Evolutionary conservation across 2,113 vertebrate genomes (phyloP), one percentile per base, ranked within the genome.

Genomic region (Calidris pygmaea): DNA sequence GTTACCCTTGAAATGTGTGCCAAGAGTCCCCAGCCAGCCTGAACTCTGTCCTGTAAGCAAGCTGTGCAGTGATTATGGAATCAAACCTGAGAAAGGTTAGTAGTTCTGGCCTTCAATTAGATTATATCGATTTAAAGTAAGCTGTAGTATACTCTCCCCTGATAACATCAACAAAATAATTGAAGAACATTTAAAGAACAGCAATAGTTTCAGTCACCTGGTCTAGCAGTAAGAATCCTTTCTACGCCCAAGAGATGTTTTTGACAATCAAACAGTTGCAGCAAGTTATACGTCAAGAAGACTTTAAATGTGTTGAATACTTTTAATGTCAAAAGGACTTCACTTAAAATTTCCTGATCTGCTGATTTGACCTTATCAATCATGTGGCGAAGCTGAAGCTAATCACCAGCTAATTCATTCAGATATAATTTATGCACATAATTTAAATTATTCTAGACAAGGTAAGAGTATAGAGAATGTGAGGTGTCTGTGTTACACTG

Each of bases 371-470:
- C 66, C 48, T 65, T 52, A 81, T 32, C 7, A 75, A 13, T 66
- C 30, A 52, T 48, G 48, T 30, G 27, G 43, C 13, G 45, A 35
- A 75, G 70, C 65, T 67, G 32, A 89, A 89, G 56, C 30, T 93
- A 73, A 92, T 88, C 55, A 83, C 22, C 14, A 53, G 39, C 47
- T 84, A 45, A 88, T 94, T 91, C 70, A 45, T 87, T 66, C 53
- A 62, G 32, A 26, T 60, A 17, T 79, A 91, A 87, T 91, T 96
- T 89, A 87, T 91, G 89, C 53, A 87, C 39, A 60, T 58, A 76
- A 93, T 82, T 96, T 82, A 45, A 72, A 26, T 87, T 87, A 52
- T 68, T 91, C 65, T 73, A 76, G 53, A 63, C 29, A 83, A 89
- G 29, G 8, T 41, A 21, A 21, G 22, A 45, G 27, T 45, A 14